Evolutionary conservation across 2,888 invertebrate species (phyloP), one percentile per base, ranked within the genome.

Genomic region (Glaucopsyche alexis): DNA sequence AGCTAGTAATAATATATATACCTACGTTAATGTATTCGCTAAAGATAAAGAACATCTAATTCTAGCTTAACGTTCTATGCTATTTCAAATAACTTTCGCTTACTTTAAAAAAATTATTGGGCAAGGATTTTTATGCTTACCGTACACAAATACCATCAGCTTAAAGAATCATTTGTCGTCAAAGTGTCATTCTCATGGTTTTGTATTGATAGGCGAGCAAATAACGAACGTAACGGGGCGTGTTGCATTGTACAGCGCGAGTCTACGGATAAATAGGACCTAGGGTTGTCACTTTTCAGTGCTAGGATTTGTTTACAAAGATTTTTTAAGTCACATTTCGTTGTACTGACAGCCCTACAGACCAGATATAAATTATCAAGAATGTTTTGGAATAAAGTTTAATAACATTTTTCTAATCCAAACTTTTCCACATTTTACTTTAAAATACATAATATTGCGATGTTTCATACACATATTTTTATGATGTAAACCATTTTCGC

Each of bases 101-200:
- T 29, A 29, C 29, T 29, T 4, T 29, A 29, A 29, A 29, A 29
- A 29, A 29, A 4, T 0, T 29, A 11, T 7, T 55, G 55, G 1
- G 11, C 55, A 55, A 1, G 1, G 7, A 60, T 60, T 60, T 55
- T 29, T 60, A 4, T 60, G 60, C 29, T 29, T 2, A 60, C 60
- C 60, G 11, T 60, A 11, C 60, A 60, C 60, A 60, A 38, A 60
- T 29, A 60, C 14, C 77, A 77, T 77, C 77, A 75, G 76, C 76
- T 77, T 78, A 78, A 79, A 79, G 78, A 81, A 79, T 79, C 79
- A 79, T 81, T 81, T 79, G 82, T 81, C 81, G 82, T 64, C 50
- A 19, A 79, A 77, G 79, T 81, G 80, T 80, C 81, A 81, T 82
- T 83, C 81, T 79, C 81, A 82, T 77, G 67, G 72, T 45, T 67